Evolutionary conservation across 2,113 vertebrate genomes (phyloP), one percentile per base, ranked within the genome.

Genomic region (Mohoua ochrocephala): DNA sequence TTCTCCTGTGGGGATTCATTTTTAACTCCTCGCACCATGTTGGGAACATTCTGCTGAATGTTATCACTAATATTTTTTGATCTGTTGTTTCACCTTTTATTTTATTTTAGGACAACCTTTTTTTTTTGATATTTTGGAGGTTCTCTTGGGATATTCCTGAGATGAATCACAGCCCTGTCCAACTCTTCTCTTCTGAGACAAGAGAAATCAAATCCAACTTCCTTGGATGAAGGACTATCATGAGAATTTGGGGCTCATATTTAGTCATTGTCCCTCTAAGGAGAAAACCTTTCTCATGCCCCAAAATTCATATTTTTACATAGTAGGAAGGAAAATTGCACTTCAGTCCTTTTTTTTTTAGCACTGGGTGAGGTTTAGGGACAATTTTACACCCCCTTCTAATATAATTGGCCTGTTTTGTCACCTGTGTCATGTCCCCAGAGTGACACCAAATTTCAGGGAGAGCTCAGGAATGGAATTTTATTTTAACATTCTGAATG

Each of bases 1-100:
- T 91, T 81, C 63, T 74, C 69, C 49, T 80, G 21, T 67, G 85
- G 45, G 84, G 45, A 94, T 94, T 94, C 10, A 52, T 84, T 84
- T 94, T 67, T 92, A 93, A 93, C 45, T 90, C 82, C 53, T 71
- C 5, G 4, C 53, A 77, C 33, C 41, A 11, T 33, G 63, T 67
- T 92, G 68, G 93, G 68, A 63, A 45, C 11, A 30, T 83, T 95
- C 78, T 26, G 26, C 41, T 88, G 89, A 65, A 67, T 47, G 75
- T 70, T 85, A 37, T 28, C 54, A 88, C 61, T 59, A 68, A 81
- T 75, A 64, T 27, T 89, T 94, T 94, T 84, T 84, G 30, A 92
- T 93, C 75, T 87, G 41, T 91, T 77, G 68, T 77, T 95, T 89
- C 45, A 57, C 79, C 64, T 84, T 78, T 84, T 93, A 61, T 91